Conservation (phyloP, 2,797 vertebrate genomes). For the Champsocephalus gunnari region DNA sequence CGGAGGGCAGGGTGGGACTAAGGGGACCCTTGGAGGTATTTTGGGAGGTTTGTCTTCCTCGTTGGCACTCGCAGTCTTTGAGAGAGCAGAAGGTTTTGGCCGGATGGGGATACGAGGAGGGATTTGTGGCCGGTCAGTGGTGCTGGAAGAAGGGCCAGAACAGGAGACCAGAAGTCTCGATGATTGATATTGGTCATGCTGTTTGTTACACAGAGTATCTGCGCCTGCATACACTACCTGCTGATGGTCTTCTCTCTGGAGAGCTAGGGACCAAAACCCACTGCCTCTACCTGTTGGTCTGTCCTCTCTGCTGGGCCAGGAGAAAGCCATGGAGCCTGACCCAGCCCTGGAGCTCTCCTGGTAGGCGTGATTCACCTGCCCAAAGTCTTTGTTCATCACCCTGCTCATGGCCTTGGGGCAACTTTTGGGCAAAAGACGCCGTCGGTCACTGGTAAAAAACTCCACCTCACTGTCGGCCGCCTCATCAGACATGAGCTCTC, state of each 20-base stretch:
- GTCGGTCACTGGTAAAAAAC: slow-evolving; percentile 90
- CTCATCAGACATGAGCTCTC: slow-evolving; percentile 88
- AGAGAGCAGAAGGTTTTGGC: slow-evolving; percentile 75
- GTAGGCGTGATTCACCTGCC: slow-evolving; percentile 93
- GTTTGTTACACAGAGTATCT: slow-evolving; percentile 57
- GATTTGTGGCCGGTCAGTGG: slow-evolving; percentile 88
- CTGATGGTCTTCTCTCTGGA: slow-evolving; percentile 52
- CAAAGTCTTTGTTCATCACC: slow-evolving; percentile 85
- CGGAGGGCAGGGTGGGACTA: slow-evolving; percentile 87
- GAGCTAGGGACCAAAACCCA: slow-evolving; percentile 44
- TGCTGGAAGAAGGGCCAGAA: slow-evolving; percentile 79
- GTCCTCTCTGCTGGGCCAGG: slow-evolving; percentile 70
- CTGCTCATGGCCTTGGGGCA: slow-evolving; percentile 66
- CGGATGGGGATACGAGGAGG: slow-evolving; percentile 94
- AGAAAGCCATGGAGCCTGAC: slow-evolving; percentile 55
- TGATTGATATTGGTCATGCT: slow-evolving; percentile 73
- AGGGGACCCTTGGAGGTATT: slow-evolving; percentile 92
- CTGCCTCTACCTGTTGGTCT: slow-evolving; percentile 26
- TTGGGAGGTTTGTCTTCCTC: slow-evolving; percentile 93
- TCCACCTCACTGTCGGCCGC: slow-evolving; percentile 93
- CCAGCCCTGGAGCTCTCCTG: slow-evolving; percentile 77
- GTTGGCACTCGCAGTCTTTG: slow-evolving; percentile 78
- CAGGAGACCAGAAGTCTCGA: slow-evolving; percentile 83
- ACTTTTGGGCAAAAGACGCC: slow-evolving; percentile 81
- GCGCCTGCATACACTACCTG: slow-evolving; percentile 29